Conservation (phyloP, 2,113 vertebrate genomes). For the Rhinogobius similis region DNA sequence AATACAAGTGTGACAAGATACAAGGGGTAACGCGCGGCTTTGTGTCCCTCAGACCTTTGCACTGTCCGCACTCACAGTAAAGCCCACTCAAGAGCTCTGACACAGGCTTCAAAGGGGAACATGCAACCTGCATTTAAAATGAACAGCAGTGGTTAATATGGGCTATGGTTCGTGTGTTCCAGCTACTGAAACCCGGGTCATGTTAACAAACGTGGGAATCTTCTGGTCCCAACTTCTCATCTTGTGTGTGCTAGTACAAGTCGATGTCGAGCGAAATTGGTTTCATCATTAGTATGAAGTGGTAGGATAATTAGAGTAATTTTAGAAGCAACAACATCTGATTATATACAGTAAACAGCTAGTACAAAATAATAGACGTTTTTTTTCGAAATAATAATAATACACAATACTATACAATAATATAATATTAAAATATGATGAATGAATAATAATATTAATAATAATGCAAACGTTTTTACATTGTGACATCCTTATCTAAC, state of each 20-base stretch:
- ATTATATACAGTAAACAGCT: background rate
- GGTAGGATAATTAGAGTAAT: background rate
- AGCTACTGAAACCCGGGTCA: slow-evolving; percentile 23
- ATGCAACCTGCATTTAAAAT: slow-evolving; percentile 65
- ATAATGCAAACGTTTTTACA: background rate
- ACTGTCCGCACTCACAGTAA: slow-evolving; percentile 72
- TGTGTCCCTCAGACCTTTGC: slow-evolving; percentile 71
- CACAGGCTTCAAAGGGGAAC: slow-evolving; percentile 64
- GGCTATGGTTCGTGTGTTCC: slow-evolving; percentile 16
- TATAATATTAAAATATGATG: too few species aligned
- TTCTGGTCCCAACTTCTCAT: slow-evolving; percentile 10
- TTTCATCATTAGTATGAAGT: background rate
- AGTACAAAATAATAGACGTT: background rate
- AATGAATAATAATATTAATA: too few species aligned
- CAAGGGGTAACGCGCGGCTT: slow-evolving; percentile 68
- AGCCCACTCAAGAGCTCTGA: slow-evolving; percentile 64
- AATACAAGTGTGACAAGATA: slow-evolving; percentile 70
- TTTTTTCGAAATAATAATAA: too few species aligned
- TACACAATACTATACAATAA: too few species aligned
- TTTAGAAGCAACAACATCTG: background rate
- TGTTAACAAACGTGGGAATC: slow-evolving; percentile 18
- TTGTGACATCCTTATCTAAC: background rate
- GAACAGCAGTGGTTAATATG: slow-evolving; percentile 46
- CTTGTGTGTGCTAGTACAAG: background rate
- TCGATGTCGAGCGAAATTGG: background rate